A percentile compares a stretch with the other conserved stretches of the same genome.
These are phyloP conservation scores for Vidua chalybeata DNA, from an alignment of 2,113 vertebrate species.

Conservation along the genomic window DNA sequence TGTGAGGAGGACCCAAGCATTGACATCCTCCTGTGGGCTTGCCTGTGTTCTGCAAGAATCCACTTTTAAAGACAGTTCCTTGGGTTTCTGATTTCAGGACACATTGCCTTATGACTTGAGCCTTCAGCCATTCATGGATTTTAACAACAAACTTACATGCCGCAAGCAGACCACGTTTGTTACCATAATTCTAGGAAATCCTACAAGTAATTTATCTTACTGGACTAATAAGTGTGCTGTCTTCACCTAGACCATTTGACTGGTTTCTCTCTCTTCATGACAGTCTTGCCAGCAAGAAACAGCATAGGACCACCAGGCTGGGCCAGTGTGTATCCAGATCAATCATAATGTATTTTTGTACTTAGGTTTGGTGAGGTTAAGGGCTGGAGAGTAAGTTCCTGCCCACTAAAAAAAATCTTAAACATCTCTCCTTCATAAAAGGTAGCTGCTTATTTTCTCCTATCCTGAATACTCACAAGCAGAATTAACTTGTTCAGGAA, in stretches of 20 bases:
- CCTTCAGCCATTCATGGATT: neutral
- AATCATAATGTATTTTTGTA: rapidly evolving
- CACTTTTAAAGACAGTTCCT: neutral
- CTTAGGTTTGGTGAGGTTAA: neutral
- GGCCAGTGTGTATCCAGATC: neutral
- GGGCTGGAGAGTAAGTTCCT: neutral
- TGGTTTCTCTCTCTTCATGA: neutral
- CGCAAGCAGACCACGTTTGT: neutral
- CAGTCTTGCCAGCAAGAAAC: neutral
- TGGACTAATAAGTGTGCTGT: neutral
- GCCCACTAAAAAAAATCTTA: neutral
- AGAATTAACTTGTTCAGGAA: neutral
- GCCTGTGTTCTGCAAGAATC: neutral
- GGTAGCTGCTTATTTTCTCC: neutral
- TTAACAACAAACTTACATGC: neutral
- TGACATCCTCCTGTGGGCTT: neutral
- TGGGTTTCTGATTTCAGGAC: neutral
- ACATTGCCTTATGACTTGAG: neutral
- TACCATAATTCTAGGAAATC: neutral
- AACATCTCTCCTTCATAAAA: neutral
- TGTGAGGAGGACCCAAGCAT: neutral
- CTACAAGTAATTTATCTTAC: neutral
- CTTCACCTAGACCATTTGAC: neutral
- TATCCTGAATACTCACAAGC: neutral
- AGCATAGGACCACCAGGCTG: neutral